A percentile compares a stretch with the other conserved stretches of the same genome.
These are phyloP conservation scores for Forbesichthys papilliferus DNA, from an alignment of 2,113 vertebrate species.

Conservation along the genomic window DNA sequence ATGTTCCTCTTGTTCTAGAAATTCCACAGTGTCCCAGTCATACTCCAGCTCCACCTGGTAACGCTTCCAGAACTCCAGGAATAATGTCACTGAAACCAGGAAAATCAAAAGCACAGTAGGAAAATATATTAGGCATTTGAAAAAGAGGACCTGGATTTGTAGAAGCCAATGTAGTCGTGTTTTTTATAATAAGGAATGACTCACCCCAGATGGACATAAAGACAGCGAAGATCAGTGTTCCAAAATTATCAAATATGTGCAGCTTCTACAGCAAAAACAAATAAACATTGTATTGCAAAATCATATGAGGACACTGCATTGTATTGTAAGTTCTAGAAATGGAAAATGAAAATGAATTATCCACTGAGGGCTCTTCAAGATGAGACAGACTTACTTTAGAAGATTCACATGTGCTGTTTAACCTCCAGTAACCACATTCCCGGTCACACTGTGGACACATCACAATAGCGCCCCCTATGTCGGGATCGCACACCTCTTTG, in stretches of 20 bases:
- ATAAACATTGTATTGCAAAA: not conserved
- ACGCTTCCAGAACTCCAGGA: constrained; percentile 94
- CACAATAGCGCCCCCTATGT: constrained; percentile 86
- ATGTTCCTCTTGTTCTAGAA: constrained; percentile 88
- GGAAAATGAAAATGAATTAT: not conserved
- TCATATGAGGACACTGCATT: not conserved
- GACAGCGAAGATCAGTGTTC: constrained; percentile 90
- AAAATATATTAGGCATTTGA: not conserved
- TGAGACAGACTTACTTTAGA: constrained; percentile 81
- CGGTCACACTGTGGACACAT: constrained; percentile 95
- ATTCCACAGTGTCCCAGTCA: constrained; percentile 91
- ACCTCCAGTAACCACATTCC: constrained; percentile 86
- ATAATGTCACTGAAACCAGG: constrained; percentile 81
- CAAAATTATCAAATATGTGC: constrained; percentile 94
- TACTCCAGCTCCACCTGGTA: constrained; percentile 91
- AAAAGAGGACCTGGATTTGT: not conserved
- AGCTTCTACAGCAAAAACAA: constrained; percentile 80
- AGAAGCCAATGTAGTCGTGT: not conserved
- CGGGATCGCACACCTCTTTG: constrained; percentile 89
- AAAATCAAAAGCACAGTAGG: constrained; percentile 18
- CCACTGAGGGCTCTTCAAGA: not conserved
- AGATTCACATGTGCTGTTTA: constrained; percentile 90
- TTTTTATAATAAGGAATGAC: constrained; percentile 38
- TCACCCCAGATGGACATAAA: constrained; percentile 97
- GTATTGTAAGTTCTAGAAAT: not conserved